Conservation (phyloP, 2,888 invertebrate species). For the Buathra laborator region DNA sequence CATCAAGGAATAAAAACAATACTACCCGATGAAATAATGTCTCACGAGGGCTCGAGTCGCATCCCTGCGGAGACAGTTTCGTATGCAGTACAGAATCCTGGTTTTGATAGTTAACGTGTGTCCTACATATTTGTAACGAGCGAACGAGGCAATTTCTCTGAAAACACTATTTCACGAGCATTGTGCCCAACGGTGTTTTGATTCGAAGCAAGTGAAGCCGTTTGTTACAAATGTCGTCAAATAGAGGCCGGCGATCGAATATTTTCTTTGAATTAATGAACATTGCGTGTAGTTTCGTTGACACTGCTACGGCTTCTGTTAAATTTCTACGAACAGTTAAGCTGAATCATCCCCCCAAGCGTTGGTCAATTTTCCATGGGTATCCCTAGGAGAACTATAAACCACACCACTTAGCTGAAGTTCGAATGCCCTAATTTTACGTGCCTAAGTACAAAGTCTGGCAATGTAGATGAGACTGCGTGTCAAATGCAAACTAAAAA, state of each 20-base stretch:
- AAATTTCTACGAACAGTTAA: constrained; percentile 43
- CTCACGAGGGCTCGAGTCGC: background rate
- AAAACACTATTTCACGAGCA: constrained; percentile 67
- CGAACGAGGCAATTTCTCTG: constrained; percentile 61
- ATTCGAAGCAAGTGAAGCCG: constrained; percentile 49
- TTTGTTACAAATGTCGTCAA: constrained; percentile 48
- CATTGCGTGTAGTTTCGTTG: constrained; percentile 53
- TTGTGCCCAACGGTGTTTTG: constrained; percentile 53
- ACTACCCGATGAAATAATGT: constrained; percentile 18
- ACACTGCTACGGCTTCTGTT: constrained; percentile 26
- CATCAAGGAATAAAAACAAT: constrained; percentile 12
- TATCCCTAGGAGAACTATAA: too few species aligned
- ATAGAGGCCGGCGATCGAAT: constrained; percentile 60
- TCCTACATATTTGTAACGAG: constrained; percentile 35
- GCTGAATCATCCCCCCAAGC: constrained; percentile 39
- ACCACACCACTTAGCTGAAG: background rate
- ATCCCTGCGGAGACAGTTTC: background rate
- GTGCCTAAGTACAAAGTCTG: background rate
- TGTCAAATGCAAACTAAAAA: too few species aligned
- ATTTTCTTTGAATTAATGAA: constrained; percentile 80
- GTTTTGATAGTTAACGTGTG: constrained; percentile 18
- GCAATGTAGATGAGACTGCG: too few species aligned
- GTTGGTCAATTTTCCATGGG: background rate
- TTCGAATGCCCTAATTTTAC: background rate
- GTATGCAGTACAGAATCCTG: background rate